Conservation (phyloP, 2,113 vertebrate genomes). For the Rousettus leschenaultii region DNA sequence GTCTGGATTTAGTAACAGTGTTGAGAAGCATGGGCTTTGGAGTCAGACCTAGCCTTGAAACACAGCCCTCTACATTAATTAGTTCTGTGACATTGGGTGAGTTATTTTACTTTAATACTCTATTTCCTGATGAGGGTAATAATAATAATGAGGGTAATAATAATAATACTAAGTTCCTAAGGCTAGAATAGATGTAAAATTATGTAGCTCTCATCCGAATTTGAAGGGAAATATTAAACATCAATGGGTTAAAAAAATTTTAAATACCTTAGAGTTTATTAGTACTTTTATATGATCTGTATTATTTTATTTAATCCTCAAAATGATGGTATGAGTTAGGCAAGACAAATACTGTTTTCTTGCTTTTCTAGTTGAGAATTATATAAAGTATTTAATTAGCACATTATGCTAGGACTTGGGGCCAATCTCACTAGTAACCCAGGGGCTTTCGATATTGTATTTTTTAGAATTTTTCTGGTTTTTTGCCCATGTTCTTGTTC, state of each 20-base stretch:
- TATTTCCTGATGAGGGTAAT: background rate
- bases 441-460: background rate
- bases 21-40: background rate
- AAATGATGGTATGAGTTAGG: background rate
- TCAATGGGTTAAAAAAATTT: background rate
- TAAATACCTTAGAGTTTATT: background rate
- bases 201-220: background rate
- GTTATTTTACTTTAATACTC: background rate
- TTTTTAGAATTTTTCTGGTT: background rate
- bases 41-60: background rate
- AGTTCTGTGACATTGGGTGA: background rate
- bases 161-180: background rate
- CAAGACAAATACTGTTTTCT: background rate
- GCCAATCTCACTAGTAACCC: background rate
- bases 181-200: background rate
- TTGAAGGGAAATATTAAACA: constrained; percentile 33
- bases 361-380: background rate
- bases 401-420: background rate
- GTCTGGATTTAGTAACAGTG: background rate
- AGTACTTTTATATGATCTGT: background rate
- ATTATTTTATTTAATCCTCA: background rate
- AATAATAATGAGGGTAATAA: background rate
- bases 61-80: background rate
- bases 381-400: background rate
- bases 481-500: background rate